phyloP scores from a whole-genome alignment of 2,888 invertebrate genomes.

The Aricia artaxerxes region DNA sequence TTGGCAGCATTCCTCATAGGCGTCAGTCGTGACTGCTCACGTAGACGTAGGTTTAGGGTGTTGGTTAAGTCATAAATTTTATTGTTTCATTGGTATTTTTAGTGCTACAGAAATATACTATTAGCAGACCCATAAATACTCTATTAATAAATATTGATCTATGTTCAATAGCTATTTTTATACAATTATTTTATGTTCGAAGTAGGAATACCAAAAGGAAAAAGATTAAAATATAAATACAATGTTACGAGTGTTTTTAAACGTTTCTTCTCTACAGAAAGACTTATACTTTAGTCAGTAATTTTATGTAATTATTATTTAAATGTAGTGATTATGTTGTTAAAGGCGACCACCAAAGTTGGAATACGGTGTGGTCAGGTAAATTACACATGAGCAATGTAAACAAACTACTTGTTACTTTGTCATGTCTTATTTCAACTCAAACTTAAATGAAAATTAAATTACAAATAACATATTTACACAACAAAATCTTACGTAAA shows the following conservation, averaged over 20 bases:
- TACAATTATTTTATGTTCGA: background rate
- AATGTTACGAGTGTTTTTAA: background rate
- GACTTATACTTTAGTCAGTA: background rate
- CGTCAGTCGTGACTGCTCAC: background rate
- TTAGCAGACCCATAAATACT: background rate
- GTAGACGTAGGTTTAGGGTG: background rate
- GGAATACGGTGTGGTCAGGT: background rate
- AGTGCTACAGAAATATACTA: background rate
- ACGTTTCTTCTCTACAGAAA: background rate
- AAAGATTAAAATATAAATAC: background rate
- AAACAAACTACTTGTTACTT: conserved; percentile 1
- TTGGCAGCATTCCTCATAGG: conserved; percentile 33
- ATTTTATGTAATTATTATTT: conserved; percentile 8
- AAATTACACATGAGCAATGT: conserved; percentile 1
- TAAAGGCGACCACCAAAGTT: conserved; percentile 9
- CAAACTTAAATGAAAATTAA: background rate
- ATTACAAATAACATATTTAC: background rate
- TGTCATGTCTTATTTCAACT: background rate
- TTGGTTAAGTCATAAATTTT: background rate
- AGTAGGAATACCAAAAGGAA: background rate
- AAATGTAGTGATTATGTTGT: conserved; percentile 16
- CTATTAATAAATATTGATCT: background rate
- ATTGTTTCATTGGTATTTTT: conserved; percentile 11
- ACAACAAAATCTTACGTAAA: background rate
- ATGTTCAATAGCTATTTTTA: background rate